These are phyloP conservation scores for Tachina fera DNA, from an alignment of 2,888 invertebrate genomes.

Conservation along the genomic window DNA sequence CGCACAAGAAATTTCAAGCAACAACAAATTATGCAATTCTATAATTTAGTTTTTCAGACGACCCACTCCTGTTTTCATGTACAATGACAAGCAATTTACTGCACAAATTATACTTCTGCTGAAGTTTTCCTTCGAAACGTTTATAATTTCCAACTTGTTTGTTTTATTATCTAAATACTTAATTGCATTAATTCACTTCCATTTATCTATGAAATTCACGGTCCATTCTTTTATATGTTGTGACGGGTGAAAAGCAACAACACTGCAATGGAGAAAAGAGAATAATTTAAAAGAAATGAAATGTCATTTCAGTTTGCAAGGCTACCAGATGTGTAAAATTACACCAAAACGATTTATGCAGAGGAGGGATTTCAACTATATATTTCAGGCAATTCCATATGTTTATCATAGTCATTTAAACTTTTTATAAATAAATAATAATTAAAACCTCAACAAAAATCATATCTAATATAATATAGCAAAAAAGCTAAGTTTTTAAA, in stretches of 20 bases:
- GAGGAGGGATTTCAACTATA: too few species aligned
- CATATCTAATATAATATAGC: too few species aligned
- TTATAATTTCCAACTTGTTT: background rate
- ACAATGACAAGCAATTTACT: slow-evolving; percentile 44
- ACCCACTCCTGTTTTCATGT: background rate
- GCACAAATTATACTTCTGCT: background rate
- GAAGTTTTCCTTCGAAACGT: background rate
- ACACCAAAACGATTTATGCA: too few species aligned
- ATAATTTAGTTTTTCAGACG: background rate
- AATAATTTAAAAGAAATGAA: slow-evolving; percentile 2
- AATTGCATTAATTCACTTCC: slow-evolving; percentile 30
- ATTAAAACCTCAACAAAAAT: too few species aligned
- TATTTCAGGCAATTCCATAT: too few species aligned
- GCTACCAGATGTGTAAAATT: background rate
- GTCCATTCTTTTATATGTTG: slow-evolving; percentile 1
- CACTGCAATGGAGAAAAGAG: slow-evolving; percentile 1
- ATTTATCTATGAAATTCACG: slow-evolving; percentile 20
- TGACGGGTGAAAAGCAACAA: slow-evolving; percentile 39
- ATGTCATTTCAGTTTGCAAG: slow-evolving; percentile 4
- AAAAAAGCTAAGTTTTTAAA: too few species aligned
- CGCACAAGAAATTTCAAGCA: background rate
- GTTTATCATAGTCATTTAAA: too few species aligned
- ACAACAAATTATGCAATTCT: slow-evolving; percentile 57
- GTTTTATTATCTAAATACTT: slow-evolving; percentile 1
- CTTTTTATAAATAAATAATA: too few species aligned